phyloP scores from a whole-genome alignment of 1,140 invertebrate species.

The Pararge aegeria region DNA sequence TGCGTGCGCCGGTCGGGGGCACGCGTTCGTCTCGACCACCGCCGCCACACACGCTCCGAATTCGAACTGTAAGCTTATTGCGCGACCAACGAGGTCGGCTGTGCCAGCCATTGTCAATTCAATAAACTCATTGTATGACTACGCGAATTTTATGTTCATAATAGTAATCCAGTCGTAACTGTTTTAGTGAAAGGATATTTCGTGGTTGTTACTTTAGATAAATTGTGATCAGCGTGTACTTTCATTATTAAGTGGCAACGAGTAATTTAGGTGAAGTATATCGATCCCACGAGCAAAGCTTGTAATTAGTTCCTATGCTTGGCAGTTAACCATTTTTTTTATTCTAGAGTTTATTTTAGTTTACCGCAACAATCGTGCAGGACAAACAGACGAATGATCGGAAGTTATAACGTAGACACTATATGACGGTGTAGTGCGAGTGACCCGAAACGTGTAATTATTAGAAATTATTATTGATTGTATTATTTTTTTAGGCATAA shows the following conservation, averaged over 20 bases:
- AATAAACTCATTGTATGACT: constrained; percentile 43
- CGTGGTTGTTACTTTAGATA: constrained; percentile 36
- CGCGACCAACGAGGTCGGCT: constrained; percentile 18
- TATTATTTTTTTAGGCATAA: constrained; percentile 37
- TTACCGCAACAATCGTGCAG: background rate
- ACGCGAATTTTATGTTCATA: constrained; percentile 44
- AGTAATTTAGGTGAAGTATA: constrained; percentile 50
- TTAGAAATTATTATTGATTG: constrained; percentile 21
- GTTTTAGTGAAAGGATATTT: constrained; percentile 30
- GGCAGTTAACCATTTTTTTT: constrained; percentile 37
- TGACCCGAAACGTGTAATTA: constrained; percentile 7
- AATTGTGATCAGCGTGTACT: constrained; percentile 41
- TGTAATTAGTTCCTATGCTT: constrained; percentile 77
- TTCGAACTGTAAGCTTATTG: constrained; percentile 60
- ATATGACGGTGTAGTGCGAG: constrained; percentile 15
- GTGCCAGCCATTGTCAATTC: constrained; percentile 49
- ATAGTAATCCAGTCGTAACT: constrained; percentile 36
- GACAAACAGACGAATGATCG: background rate
- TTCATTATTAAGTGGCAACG: constrained; percentile 44
- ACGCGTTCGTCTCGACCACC: constrained; percentile 63
- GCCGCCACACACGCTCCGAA: constrained; percentile 72
- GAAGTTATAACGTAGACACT: background rate
- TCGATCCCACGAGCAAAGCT: constrained; percentile 65
- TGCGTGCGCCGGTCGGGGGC: constrained; percentile 54
- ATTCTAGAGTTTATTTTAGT: constrained; percentile 14